Percentiles rank a stretch among this genome's conserved stretches.
phyloP scores from a whole-genome alignment of 2,113 vertebrate genomes.

The Sardina pilchardus region DNA sequence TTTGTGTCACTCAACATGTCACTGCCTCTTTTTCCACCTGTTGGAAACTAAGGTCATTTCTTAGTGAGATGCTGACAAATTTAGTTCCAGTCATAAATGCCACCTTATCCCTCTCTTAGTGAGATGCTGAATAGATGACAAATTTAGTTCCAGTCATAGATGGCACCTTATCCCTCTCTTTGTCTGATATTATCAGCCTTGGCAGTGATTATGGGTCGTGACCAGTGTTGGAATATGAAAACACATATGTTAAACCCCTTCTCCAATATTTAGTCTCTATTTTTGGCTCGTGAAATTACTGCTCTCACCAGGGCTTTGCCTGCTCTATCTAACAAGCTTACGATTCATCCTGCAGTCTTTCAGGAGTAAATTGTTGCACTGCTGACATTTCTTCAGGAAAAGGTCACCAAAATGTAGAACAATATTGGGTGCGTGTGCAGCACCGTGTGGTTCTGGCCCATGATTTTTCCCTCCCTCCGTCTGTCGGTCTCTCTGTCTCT shows the following conservation, averaged over 20 bases:
- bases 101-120: too few species aligned
- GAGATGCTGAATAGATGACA: not conserved
- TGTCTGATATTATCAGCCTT: not conserved
- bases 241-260: not conserved
- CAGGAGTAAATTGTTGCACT: not conserved
- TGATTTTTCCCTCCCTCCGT: not conserved
- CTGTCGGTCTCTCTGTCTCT: not conserved
- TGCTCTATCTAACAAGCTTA: not conserved
- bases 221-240: not conserved
- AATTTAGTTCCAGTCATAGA: not conserved
- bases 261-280: not conserved
- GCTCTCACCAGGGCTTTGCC: not conserved
- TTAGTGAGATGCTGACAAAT: not conserved
- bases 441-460: not conserved
- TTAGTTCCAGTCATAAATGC: not conserved
- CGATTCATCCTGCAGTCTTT: not conserved
- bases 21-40: not conserved
- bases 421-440: not conserved
- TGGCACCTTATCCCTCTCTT: not conserved
- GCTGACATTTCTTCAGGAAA: not conserved
- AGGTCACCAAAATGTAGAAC: not conserved
- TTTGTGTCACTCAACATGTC: slow-evolving; percentile 17
- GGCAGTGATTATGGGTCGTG: not conserved
- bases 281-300: not conserved
- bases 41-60: not conserved